Base-by-base conservation (phyloP, 2,797 vertebrate genomes). In the Eulemur rubriventer region DNA sequence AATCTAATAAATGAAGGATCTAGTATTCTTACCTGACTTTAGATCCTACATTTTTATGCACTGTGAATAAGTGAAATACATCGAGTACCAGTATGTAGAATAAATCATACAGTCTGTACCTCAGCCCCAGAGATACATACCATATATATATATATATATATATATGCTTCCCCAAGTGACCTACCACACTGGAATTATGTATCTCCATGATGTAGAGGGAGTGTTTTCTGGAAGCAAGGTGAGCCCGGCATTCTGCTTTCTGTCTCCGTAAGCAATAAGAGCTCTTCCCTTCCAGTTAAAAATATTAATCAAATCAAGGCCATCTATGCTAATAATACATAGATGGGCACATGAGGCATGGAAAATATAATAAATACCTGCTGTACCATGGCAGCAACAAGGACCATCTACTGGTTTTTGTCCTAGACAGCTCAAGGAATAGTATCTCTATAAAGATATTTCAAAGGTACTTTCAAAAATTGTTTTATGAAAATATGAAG, bases 401-500 rank as follows among this genome's bases (percentile, higher is more conserved):
- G 91, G 38, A n/a, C 33, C 17, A 43, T 59, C 43, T 22, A 73
- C 22, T 55, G 11, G 17, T 87, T 91, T 95, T 89, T 80, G 6
- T 70, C 30, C 46, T 84, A 69, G 14, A 52, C 43, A 89, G 72
- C 16, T 89, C 41, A 80, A 55, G n/a, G 61, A 46, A 95, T 11
- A 13, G 17, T 89, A 46, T 80, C 26, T 96, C 13, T 67, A 41
- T 78, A 83, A 81, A 95, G 22, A 26, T 50, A 16, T 61, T 94
- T 89, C 55, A 46, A 93, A 89, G 35, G 38, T 38, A 11, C 50
- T 55, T 55, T 55, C 35, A 61, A 55, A 43, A 76, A 61, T 14
- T 78, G 24, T 76, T 97, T 89, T 63, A 35, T 63, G 69, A 17
- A 65, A 86, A 96, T 79, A 69, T 38, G 52, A 95, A 86, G 41